phyloP scores from a whole-genome alignment of 2,797 vertebrate genomes.

The Prunella strophiata region DNA sequence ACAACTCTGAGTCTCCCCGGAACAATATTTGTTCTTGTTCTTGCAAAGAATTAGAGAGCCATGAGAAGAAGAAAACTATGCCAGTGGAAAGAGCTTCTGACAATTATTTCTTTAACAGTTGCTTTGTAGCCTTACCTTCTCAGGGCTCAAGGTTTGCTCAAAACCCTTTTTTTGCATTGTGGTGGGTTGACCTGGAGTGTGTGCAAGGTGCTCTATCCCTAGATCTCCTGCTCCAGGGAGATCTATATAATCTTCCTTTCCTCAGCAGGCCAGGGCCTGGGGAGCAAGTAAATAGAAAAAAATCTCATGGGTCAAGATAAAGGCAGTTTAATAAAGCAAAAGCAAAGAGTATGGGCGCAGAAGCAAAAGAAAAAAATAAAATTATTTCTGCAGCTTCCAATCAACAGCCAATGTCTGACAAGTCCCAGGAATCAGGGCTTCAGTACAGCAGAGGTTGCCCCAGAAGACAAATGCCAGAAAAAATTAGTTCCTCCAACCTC shows the following conservation, averaged over 20 bases:
- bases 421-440: background rate
- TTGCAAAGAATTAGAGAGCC: background rate
- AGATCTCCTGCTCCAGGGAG: background rate
- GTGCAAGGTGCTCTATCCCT: background rate
- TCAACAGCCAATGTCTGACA: background rate
- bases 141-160: background rate
- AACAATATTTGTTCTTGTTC: background rate
- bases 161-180: background rate
- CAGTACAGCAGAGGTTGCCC: no score
- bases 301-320: background rate
- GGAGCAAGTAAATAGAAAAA: background rate
- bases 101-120: background rate
- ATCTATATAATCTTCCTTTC: background rate
- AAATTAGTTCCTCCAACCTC: rapidly evolving
- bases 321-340: background rate
- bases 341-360: background rate
- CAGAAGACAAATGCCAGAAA: background rate
- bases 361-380: background rate
- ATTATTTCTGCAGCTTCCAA: background rate
- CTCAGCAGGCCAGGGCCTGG: background rate
- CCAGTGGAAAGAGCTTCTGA: background rate
- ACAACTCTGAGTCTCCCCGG: background rate
- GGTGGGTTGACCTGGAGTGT: background rate
- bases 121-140: background rate
- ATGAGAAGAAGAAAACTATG: background rate